These are phyloP conservation scores for Triplophysa siluroides DNA, from an alignment of 2,113 vertebrate species.

Conservation along the genomic window DNA sequence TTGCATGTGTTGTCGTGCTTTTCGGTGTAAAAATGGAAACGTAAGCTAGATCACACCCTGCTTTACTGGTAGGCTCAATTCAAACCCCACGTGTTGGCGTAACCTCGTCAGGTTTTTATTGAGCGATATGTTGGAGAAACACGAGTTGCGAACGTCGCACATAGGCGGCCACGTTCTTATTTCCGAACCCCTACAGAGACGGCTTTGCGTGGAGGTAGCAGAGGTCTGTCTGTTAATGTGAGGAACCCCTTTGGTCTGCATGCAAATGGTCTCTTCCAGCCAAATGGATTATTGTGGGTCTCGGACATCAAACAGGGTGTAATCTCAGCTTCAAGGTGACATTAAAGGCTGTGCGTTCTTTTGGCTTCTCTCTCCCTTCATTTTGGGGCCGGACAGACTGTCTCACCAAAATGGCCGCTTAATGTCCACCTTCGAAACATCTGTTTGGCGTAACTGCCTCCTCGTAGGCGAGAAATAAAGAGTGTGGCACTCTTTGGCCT, in stretches of 20 bases:
- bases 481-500: slow-evolving; percentile 78
- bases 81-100: background rate
- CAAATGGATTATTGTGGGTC: slow-evolving; percentile 72
- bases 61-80: slow-evolving; percentile 54
- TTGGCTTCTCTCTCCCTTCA: slow-evolving; percentile 80
- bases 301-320: slow-evolving; percentile 85
- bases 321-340: slow-evolving; percentile 92
- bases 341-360: slow-evolving; percentile 88
- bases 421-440: slow-evolving; percentile 83
- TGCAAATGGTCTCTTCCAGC: slow-evolving; percentile 67
- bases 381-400: slow-evolving; percentile 89
- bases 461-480: slow-evolving; percentile 67
- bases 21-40: slow-evolving; percentile 73
- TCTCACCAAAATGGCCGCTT: slow-evolving; percentile 91
- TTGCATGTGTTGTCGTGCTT: slow-evolving; percentile 76
- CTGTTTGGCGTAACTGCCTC: slow-evolving; percentile 73
- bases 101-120: slow-evolving; percentile 49
- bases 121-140: slow-evolving; percentile 55
- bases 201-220: slow-evolving; percentile 64
- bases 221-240: slow-evolving; percentile 64
- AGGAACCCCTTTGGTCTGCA: slow-evolving; percentile 64
- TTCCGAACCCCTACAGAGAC: slow-evolving; percentile 67
- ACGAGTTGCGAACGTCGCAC: slow-evolving; percentile 56
- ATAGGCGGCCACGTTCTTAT: slow-evolving; percentile 69
- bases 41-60: slow-evolving; percentile 83